These are phyloP conservation scores for pig (Sus scrofa) DNA, from an alignment of 2,113 vertebrate species.

Conservation along the genomic window DNA sequence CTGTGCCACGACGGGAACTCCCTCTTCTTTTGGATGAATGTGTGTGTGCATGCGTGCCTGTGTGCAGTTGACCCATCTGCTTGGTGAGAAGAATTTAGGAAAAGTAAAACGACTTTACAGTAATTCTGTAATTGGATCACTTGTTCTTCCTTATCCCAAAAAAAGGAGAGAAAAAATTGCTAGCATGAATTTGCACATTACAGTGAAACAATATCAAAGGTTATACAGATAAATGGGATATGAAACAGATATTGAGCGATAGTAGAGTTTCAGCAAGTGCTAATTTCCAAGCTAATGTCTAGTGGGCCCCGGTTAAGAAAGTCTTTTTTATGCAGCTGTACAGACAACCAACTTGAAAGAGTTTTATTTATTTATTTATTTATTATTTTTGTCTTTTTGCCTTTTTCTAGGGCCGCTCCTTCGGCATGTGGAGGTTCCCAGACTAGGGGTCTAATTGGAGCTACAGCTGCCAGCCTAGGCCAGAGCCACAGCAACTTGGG, in stretches of 20 bases:
- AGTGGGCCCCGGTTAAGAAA: neutral
- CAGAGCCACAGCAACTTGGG: no score
- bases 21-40: neutral
- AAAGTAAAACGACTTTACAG: conserved; percentile 1
- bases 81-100: neutral
- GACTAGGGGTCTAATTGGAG: no score
- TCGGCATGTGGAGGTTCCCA: no score
- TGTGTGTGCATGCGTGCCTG: neutral
- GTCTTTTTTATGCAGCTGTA: neutral
- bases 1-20: no score
- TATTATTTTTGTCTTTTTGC: no score
- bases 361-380: no score
- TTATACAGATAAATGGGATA: neutral
- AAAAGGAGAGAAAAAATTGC: neutral
- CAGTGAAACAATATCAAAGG: neutral
- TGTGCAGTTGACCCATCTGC: neutral
- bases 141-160: neutral
- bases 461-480: no score
- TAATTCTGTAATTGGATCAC: conserved; percentile 21
- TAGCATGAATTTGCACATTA: neutral
- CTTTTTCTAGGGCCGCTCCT: no score
- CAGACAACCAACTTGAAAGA: neutral
- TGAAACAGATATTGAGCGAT: neutral
- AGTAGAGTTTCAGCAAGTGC: neutral
- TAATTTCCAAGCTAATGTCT: neutral